Base-by-base conservation (phyloP, 1,140 invertebrate species). In the Bombyx mandarina region DNA sequence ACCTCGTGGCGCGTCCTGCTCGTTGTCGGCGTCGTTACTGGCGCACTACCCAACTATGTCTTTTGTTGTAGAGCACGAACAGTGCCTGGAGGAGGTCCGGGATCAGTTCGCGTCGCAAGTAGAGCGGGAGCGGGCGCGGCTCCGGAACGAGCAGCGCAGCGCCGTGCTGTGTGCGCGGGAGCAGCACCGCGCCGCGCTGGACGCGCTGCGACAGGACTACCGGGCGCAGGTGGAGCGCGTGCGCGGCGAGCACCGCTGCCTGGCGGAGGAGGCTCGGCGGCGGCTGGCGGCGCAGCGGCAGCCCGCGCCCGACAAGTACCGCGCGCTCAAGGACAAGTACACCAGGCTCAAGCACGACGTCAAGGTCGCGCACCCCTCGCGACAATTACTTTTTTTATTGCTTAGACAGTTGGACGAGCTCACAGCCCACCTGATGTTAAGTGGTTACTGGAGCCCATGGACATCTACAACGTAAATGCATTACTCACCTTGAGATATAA, bases 281-380 rank as follows among this genome's bases (percentile, higher is more conserved):
- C 91, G 91, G 53, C 79, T 91, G n/a, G 82, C 89, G 1, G 88
- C 89, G n/a, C 71, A 94, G 65, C 88, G 93, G 3, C 73, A 94
- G 12, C 65, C 95, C 0, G 91, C 95, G 0, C 90, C 93, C 62
- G 93, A 95, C 66, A 95, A 95, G 71, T 95, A 95, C 71, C 89
- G 90, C n/a, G 93, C 91, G 56, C 82, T 95, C 18, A 95, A 95
- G 77, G 93, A 95, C 66, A 95, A 95, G 73, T 94, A 95, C 69
- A 88, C 93, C 10, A 89, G 93, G n/a, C 77, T 95, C 42, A 95
- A 95, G 71, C 93, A 91, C 7, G 93, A 95, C 57, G 92, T 94
- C 3, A 93, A 93, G 73, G 74, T 93, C 18, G 88, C 89, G 10
- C 45, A 45, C 7, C 45, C 45, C 47, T 26, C 12, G 12, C 12